Base-by-base conservation (phyloP, 2,888 invertebrate species). In the Protodeltote pygarga region DNA sequence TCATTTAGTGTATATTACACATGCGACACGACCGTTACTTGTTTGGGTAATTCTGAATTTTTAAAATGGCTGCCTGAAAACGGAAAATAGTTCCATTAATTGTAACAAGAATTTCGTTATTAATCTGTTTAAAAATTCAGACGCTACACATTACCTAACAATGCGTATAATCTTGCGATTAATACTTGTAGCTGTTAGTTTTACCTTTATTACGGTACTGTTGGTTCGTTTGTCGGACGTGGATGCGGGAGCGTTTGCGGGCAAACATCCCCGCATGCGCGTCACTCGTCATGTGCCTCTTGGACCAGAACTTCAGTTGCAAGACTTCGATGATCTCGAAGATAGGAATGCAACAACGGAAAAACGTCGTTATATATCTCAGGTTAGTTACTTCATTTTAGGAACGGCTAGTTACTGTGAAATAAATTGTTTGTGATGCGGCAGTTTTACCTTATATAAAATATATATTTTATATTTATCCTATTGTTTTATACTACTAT, bases 91-190 rank as follows among this genome's bases (percentile, higher is more conserved):
- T 21, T 20, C 3, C 28, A 16, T 10, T n/a, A 28, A 32, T 28
- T 4, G 6, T 27, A 5, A 21, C 20, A 14, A 13, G 13, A 3
- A 14, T 11, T 19, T 25, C 21, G 0, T 10, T 13, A 1, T 16
- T 4, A 27, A 28, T 9, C 38, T 11, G 29, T 19, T 11, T 33
- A 5, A 3, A 16, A 17, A 38, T 17, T 34, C 3, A 14, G 9
- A 37, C 9, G 25, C 1, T 27, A 37, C 21, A 6, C n/a, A 13
- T 3, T 47, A 5, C 11, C 8, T 37, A 20, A 67, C 8, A 50
- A 87, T 87, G 87, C 83, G 82, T 58, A 60, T 71, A 48, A 31
- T 72, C 5, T 45, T 75, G 11, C 82, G 85, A 37, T 70, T 81
- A 9, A 29, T 71, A 6, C 45, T 72, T 2, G 59, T 71, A 4